A percentile compares a stretch with the other conserved stretches of the same genome.
Evolutionary conservation across 2,113 vertebrate genomes (phyloP).

Genomic region (Prionailurus viverrinus): DNA sequence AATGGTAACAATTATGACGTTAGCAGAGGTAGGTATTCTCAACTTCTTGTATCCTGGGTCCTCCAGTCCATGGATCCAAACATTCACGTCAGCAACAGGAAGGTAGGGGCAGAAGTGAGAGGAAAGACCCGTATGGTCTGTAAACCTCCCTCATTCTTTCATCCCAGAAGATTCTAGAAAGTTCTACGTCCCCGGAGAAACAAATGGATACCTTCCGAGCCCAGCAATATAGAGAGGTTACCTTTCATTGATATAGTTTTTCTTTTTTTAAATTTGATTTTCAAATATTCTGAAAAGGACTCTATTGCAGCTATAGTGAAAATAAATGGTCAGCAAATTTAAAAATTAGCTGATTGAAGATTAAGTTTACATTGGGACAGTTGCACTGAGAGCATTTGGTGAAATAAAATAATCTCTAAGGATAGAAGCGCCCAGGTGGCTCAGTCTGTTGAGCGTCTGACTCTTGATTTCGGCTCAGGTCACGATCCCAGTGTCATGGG

Average conservation of each 20-base stretch:
- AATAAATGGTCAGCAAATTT: not conserved
- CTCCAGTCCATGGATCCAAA: not conserved
- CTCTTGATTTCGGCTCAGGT: too few species aligned
- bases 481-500: too few species aligned
- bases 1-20: not conserved
- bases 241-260: not conserved
- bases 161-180: conserved; percentile 27
- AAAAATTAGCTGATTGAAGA: not conserved
- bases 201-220: not conserved
- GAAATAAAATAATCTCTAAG: conserved; percentile 2
- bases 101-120: not conserved
- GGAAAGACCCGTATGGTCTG: not conserved
- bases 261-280: not conserved
- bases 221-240: not conserved
- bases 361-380: not conserved
- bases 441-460: too few species aligned
- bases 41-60: too few species aligned
- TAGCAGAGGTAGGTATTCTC: not conserved
- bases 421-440: not conserved
- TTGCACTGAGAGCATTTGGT: not conserved
- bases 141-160: not conserved
- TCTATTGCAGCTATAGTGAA: not conserved
- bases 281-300: not conserved
- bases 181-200: not conserved
- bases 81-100: not conserved